Percentiles rank a stretch among this genome's conserved stretches.
Conservation (phyloP, 2,797 vertebrate species). For the Clamator glandarius region DNA sequence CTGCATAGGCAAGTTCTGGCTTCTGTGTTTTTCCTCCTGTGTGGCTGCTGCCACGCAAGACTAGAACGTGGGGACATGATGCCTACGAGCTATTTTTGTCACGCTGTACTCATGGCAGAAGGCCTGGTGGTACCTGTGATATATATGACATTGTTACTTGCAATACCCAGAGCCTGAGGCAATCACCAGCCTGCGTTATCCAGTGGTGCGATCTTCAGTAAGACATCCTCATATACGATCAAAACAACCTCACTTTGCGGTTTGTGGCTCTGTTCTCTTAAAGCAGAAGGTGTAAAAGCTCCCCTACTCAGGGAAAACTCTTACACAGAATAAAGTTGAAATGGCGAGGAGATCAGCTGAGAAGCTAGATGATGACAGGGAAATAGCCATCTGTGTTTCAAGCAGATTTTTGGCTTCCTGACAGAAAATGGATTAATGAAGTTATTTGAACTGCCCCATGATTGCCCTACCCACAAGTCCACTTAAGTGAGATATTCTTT, state of each 20-base stretch:
- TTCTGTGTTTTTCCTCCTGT: not conserved
- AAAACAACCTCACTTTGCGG: not conserved
- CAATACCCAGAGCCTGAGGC: not conserved
- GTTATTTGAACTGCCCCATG: not conserved
- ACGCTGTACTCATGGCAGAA: not conserved
- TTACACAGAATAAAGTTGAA: not conserved
- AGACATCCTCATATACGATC: not conserved
- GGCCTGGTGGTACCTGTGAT: not conserved
- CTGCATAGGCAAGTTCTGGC: not conserved
- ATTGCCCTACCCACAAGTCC: not conserved
- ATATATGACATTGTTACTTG: not conserved
- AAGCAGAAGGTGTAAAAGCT: not conserved
- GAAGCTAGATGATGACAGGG: not conserved
- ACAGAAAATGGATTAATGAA: constrained; percentile 13
- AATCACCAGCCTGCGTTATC: not conserved
- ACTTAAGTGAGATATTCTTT: not conserved
- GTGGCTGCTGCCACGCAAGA: not conserved
- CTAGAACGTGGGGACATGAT: not conserved
- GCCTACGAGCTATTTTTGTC: not conserved
- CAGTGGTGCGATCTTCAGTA: not conserved
- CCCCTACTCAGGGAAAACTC: not conserved
- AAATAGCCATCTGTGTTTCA: constrained; percentile 38
- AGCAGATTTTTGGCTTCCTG: constrained; percentile 29
- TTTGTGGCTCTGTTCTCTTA: not conserved
- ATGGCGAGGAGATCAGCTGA: not conserved